Evolutionary conservation across 2,797 vertebrate genomes (phyloP), one percentile per base, ranked within the genome.

Genomic region (Otolemur crassicaudatus): DNA sequence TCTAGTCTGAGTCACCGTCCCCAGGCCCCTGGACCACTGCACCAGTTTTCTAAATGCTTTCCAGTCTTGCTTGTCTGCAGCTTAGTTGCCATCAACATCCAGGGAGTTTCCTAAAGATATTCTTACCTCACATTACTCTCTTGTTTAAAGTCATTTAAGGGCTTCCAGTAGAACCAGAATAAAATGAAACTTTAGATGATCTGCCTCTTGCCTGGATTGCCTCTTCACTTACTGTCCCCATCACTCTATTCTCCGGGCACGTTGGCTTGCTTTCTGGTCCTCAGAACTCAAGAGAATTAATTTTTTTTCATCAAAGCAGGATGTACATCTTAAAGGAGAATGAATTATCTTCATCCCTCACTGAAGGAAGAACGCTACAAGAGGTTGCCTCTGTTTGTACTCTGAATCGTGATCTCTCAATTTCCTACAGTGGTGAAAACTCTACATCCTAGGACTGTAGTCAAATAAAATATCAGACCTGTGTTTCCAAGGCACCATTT

Each of bases 91-190:
- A 34, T 65, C 37, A 40, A 37, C 31, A 84, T 25, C 23, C 46
- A 69, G 76, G 67, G 34, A 79, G 27, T 96, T 89, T 92, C 73
- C 67, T 29, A 46, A 96, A 85, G 65, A 73, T 17, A 86, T 49
- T 89, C 79, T 85, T 46, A 80, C 5, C 6, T 67, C 58, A 40
- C 53, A 37, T 60, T 73, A 69, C n/a, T 73, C 46, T 89, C 13
- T 37, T 81, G 49, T n/a, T 92, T 92, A 69, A 89, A 80, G 75
- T 49, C 19, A 37, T 75, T 43, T 43, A 58, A 27, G 37, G 20
- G 19, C 40, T 61, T 89, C 49, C 27, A 75, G 60, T 34, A 75
- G 19, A 83, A 37, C 46, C 46, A 56, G 79, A 88, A 92, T 53
- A 69, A 92, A 77, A 29, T 63, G 25, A 81, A 73, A 43, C 60